Base-by-base conservation (phyloP, 35 echinoderm and acorn worm genomes). In the Lytechinus pictus region DNA sequence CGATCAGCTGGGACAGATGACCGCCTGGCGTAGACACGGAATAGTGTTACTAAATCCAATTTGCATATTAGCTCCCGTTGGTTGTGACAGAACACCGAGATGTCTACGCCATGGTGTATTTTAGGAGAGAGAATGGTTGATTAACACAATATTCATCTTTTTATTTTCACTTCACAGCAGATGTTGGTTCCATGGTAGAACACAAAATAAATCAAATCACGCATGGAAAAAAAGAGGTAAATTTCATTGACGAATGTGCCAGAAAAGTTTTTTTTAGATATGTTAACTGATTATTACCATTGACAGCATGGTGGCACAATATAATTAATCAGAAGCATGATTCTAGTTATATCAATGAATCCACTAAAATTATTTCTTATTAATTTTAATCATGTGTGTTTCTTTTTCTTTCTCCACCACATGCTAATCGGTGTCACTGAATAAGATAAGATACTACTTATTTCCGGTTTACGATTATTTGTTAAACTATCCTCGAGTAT, bases 1-100 rank as follows among this genome's bases (percentile, higher is more conserved):
- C 66, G 66, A n/a, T 79, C 66, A 79, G 66, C 66, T 79, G 66
- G 66, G 66, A 79, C 66, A 79, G 66, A 79, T 79, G 66, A 79
- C 2, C 21, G 66, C 66, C 66, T 79, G 66, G 66, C 66, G 66
- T 79, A 24, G 66, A 79, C 66, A 79, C 66, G 66, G 66, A 79
- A 79, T 79, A 79, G 66, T 79, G 21, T 79, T 79, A 79, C 66
- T 79, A 79, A 44, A 79, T 79, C 66, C 66, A 24, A 79, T 79
- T 79, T 79, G 66, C 66, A 79, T 79, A 16, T 79, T 79, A 79
- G 66, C 66, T 24, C 66, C 6, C 66, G 66, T 79, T 7, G 66
- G 66, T n/a, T 79, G 66, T 79, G 66, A 79, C 66, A 79, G 66
- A 79, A 79, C 66, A 79, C 66, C 66, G 19, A 14, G 66, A 79